A percentile compares a stretch with the other conserved stretches of the same genome.
These are phyloP conservation scores for Alethe castanea DNA, from an alignment of 2,113 vertebrate genomes.

Conservation along the genomic window DNA sequence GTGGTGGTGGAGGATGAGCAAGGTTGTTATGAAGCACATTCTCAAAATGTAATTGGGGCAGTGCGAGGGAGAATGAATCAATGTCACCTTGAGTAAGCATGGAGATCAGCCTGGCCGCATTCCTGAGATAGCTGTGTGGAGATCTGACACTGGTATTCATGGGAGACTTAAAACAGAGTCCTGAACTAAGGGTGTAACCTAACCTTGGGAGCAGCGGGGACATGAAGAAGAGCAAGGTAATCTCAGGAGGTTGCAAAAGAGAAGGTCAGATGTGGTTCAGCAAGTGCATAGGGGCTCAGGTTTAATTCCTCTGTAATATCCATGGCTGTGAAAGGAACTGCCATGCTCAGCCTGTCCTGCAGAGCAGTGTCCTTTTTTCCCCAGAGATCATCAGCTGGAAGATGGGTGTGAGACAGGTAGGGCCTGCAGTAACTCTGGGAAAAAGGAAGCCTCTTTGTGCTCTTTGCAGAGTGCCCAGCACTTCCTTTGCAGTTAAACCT, in stretches of 20 bases:
- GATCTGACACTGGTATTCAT: conserved; percentile 50
- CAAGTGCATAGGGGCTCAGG: neutral
- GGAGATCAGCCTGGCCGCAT: conserved; percentile 64
- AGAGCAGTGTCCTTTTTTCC: neutral
- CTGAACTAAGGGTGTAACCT: conserved; percentile 12
- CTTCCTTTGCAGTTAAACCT: neutral
- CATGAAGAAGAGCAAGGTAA: conserved; percentile 21
- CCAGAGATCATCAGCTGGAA: neutral
- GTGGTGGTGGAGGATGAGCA: neutral
- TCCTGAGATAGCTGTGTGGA: conserved; percentile 66
- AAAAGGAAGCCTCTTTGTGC: neutral
- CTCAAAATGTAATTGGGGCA: conserved; percentile 27
- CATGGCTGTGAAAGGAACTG: neutral
- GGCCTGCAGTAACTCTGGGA: neutral
- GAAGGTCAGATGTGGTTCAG: conserved; percentile 32
- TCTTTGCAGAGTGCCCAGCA: neutral
- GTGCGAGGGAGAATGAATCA: conserved; percentile 64
- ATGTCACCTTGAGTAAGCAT: conserved; percentile 42
- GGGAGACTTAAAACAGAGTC: conserved; percentile 67
- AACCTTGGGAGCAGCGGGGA: neutral
- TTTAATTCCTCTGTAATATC: neutral
- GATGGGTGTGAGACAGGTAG: fast-evolving
- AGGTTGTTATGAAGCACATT: neutral
- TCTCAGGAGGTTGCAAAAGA: neutral
- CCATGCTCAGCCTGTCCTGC: neutral